Base-by-base conservation (phyloP, 37 sponge, comb jelly and placozoan genomes). In the Theonella swinhoei region DNA sequence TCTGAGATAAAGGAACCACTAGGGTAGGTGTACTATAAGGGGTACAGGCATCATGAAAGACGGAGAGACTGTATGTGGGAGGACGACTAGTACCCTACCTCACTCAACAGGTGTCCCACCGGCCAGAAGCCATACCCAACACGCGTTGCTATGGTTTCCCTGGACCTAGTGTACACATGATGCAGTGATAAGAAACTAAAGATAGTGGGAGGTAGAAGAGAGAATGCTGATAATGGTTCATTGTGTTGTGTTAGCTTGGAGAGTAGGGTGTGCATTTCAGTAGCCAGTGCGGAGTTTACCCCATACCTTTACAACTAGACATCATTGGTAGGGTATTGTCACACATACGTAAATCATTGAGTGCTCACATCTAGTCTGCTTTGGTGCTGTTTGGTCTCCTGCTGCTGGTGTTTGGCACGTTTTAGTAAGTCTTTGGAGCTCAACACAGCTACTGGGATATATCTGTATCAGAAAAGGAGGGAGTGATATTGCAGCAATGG, bases 391-490 rank as follows among this genome's bases (percentile, higher is more conserved):
- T 82, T 75, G 42, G 80, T 88, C 79, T 98, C 91, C 61, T 92
- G 85, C 29, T 96, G 75, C 88, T 98, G 99, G 17, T 85, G 91
- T 72, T 92, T 89, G 72, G 91, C 71, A 28, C 99, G 78, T 63
- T 77, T 79, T 47, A 76, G 86, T 67, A 98, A 72, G 19, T 89
- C 92, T 4, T 62, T 64, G 33, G 96, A 92, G 0, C 99, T 96
- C 7, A 94, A 84, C 38, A 97, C 64, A 32, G 95, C 93, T 0
- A 94, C 93, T 42, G 98, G 98, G 24, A 97, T 85, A 39, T 89
- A 82, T 68, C 95, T 94, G 64, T 24, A 78, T 60, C 14, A 22
- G 39, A 7, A 39, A 67, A 26, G 68, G 35, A 78, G 62, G 33
- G 63, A 83, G 28, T 20, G 35, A 28, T 2, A 83, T 68, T n/a